Base-by-base conservation (phyloP, 2,113 vertebrate species). In the Alectura lathami region DNA sequence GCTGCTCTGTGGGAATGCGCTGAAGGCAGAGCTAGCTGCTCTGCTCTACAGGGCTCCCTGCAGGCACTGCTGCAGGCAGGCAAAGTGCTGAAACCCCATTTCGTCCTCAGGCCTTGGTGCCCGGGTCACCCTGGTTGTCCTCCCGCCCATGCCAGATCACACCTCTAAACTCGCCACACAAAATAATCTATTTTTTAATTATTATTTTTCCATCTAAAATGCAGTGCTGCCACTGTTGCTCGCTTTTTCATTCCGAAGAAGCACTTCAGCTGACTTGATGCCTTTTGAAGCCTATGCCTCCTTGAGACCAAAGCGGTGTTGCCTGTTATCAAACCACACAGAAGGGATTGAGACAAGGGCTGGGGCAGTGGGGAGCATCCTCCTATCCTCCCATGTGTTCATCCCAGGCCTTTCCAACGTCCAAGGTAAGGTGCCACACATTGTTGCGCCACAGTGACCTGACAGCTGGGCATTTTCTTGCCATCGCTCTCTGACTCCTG, bases 331-430 rank as follows among this genome's bases (percentile, higher is more conserved):
- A 43, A 54, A 53, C 3, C 2, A 7, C 50, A 57, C 2, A 3
- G 48, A 57, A 76, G 54, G 34, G 11, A 54, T 34, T 11, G 27
- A 76, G 43, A 24, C 1, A 2, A 2, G 48, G 34, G 16, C 0
- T 2, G 27, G 3, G 8, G 40, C 13, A 42, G 16, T 6, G 13
- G 23, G 45, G 24, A 69, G 13, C 43, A 42, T 13, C 70, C 29
- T 77, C 40, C 48, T 30, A 20, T 30, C 11, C 16, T 68, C 67
- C 42, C n/a, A 11, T 0, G 7, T 36, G 34, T 36, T 34, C 50
- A 18, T 21, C 34, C 42, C 9, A 8, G 21, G 16, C 16, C 18
- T 32, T 27, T 60, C n/a, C 0, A 0, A 20, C 40, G 10, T 43
- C 17, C 8, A 30, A 24, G 59, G 30, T 8, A 42, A 36, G 21